phyloP scores from a whole-genome alignment of 2,797 vertebrate genomes.

The Odontamblyopus rebecca region DNA sequence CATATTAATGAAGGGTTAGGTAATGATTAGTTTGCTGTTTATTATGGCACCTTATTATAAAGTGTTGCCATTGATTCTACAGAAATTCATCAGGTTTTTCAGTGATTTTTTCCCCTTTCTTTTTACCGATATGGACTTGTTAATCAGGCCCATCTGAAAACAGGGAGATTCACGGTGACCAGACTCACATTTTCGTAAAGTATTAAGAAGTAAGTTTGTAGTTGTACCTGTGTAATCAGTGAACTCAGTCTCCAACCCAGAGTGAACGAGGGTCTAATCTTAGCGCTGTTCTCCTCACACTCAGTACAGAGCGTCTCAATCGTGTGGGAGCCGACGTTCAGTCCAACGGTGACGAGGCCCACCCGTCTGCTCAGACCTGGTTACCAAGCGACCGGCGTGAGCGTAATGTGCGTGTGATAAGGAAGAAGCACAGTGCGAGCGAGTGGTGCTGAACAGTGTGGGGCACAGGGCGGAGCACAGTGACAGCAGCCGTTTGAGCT shows the following conservation, averaged over 20 bases:
- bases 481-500: slow-evolving; percentile 31
- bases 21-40: too few relatives aligned
- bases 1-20: too few relatives aligned
- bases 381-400: not conserved
- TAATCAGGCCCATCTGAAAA: too few relatives aligned
- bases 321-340: not conserved
- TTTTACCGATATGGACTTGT: too few relatives aligned
- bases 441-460: not conserved
- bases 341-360: not conserved
- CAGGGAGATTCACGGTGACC: too few relatives aligned
- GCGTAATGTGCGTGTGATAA: not conserved
- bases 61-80: too few relatives aligned
- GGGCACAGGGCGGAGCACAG: not conserved
- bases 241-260: not conserved
- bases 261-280: not conserved
- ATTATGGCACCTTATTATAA: too few relatives aligned
- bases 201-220: too few relatives aligned
- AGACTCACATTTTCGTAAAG: too few relatives aligned
- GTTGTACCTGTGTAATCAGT: too few relatives aligned
- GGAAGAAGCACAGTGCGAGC: not conserved
- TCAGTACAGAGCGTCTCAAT: not conserved
- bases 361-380: not conserved
- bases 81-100: too few relatives aligned
- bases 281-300: not conserved
- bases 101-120: too few relatives aligned